phyloP scores from a whole-genome alignment of 2,888 invertebrate species.

The Morpho achilles region DNA sequence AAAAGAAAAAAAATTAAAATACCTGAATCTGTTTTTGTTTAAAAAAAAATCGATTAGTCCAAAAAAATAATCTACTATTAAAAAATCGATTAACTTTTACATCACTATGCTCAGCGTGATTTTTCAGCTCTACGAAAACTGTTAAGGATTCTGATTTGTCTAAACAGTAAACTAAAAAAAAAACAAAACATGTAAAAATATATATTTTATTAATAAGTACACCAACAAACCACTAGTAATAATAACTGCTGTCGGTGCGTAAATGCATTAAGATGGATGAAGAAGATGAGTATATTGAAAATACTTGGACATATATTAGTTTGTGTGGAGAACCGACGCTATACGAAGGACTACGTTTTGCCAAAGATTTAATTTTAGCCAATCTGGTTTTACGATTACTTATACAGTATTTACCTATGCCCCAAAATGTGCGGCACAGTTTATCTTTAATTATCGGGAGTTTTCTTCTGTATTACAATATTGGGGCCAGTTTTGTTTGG shows the following conservation, averaged over 20 bases:
- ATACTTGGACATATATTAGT: conserved; percentile 57
- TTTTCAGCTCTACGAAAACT: too few relatives aligned
- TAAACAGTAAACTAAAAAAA: too few relatives aligned
- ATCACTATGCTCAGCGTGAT: too few relatives aligned
- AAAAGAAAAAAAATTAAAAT: too few relatives aligned
- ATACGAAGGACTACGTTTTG: conserved; percentile 68
- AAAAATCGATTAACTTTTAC: too few relatives aligned
- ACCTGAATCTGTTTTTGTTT: too few relatives aligned
- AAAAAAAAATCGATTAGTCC: too few relatives aligned
- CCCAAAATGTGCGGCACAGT: conserved; percentile 67
- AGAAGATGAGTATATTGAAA: conserved; percentile 59
- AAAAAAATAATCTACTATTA: too few relatives aligned
- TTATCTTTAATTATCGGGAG: conserved; percentile 63
- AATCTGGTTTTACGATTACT: conserved; percentile 59
- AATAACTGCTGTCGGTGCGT: conserved; percentile 5
- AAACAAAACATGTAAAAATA: too few relatives aligned
- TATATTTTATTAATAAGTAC: too few relatives aligned
- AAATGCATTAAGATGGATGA: conserved; percentile 50
- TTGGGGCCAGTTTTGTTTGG: conserved; percentile 65
- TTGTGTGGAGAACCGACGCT: conserved; percentile 70
- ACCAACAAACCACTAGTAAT: too few relatives aligned
- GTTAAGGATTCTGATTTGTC: too few relatives aligned
- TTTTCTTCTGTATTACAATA: conserved; percentile 61
- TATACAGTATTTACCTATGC: conserved; percentile 59
- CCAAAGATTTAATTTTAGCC: conserved; percentile 70